Percentiles rank a stretch among this genome's conserved stretches.
phyloP scores from a whole-genome alignment of 2,888 invertebrate genomes.

The Drosophila engyochracea region DNA sequence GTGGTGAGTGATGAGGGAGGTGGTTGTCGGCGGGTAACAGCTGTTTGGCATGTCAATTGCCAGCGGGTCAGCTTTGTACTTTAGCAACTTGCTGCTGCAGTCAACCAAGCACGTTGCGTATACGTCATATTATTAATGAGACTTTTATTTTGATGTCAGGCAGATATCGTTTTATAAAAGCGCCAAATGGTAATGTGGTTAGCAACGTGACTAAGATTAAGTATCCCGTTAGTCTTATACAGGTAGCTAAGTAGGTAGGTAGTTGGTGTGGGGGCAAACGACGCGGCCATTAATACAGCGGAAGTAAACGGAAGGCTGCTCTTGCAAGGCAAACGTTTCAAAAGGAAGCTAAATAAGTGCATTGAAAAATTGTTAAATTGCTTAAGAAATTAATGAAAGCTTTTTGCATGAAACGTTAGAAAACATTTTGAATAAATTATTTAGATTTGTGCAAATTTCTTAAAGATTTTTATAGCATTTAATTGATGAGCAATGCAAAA shows the following conservation, averaged over 20 bases:
- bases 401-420: neutral
- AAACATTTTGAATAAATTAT: neutral
- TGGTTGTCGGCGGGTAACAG: conserved; percentile 2
- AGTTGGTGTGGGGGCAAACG: neutral
- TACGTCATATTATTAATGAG: conserved; percentile 59
- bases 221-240: conserved; percentile 12
- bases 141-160: conserved; percentile 45
- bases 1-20: conserved; percentile 2
- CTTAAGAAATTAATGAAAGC: neutral
- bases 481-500: neutral
- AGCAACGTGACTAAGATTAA: conserved; percentile 50
- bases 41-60: conserved; percentile 41
- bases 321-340: neutral
- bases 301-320: conserved; percentile 1
- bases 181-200: conserved; percentile 36
- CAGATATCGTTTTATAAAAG: conserved; percentile 15
- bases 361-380: neutral
- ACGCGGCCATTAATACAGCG: neutral
- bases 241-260: conserved; percentile 1
- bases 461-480: neutral
- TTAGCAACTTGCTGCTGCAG: conserved; percentile 13
- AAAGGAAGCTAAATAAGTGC: neutral
- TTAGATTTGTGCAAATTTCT: too few relatives aligned
- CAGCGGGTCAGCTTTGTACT: conserved; percentile 28
- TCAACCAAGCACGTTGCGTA: conserved; percentile 38